A percentile compares a stretch with the other conserved stretches of the same genome.
Evolutionary conservation across 2,888 invertebrate species (phyloP).

Genomic region (Antheraea assamensis): DNA sequence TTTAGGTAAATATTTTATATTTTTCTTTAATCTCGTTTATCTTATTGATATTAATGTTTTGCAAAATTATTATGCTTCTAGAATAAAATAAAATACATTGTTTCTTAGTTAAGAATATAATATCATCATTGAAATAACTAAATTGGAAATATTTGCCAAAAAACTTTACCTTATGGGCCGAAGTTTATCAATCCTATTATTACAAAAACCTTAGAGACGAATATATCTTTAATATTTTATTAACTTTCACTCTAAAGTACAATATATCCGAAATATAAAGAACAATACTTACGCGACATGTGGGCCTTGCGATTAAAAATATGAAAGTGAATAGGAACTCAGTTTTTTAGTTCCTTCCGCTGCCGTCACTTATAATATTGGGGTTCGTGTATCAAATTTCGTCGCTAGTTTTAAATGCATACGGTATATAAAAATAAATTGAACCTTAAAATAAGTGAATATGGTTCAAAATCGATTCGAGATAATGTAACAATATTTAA

Average conservation of each 20-base stretch:
- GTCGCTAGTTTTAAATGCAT: conserved; percentile 39
- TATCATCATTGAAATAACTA: too few relatives aligned
- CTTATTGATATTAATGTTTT: background rate
- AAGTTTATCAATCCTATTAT: too few relatives aligned
- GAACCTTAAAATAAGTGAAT: conserved; percentile 27
- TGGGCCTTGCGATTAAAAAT: conserved; percentile 64
- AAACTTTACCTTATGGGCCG: too few relatives aligned
- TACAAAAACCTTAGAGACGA: background rate
- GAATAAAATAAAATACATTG: too few relatives aligned
- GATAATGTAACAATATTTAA: conserved; percentile 37
- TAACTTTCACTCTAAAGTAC: background rate
- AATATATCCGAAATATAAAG: conserved; percentile 23
- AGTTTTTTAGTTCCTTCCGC: conserved; percentile 80
- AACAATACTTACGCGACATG: conserved; percentile 58
- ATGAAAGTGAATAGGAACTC: conserved; percentile 76
- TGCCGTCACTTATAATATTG: conserved; percentile 74
- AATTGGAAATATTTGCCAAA: too few relatives aligned
- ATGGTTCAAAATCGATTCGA: conserved; percentile 39
- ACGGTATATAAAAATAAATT: conserved; percentile 25
- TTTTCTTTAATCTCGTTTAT: too few relatives aligned
- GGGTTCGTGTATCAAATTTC: conserved; percentile 79
- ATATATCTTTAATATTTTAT: background rate
- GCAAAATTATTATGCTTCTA: background rate
- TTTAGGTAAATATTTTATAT: background rate
- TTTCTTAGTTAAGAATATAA: too few relatives aligned